These are phyloP conservation scores for Eremophila alpestris DNA, from an alignment of 2,797 vertebrate genomes.

Conservation along the genomic window DNA sequence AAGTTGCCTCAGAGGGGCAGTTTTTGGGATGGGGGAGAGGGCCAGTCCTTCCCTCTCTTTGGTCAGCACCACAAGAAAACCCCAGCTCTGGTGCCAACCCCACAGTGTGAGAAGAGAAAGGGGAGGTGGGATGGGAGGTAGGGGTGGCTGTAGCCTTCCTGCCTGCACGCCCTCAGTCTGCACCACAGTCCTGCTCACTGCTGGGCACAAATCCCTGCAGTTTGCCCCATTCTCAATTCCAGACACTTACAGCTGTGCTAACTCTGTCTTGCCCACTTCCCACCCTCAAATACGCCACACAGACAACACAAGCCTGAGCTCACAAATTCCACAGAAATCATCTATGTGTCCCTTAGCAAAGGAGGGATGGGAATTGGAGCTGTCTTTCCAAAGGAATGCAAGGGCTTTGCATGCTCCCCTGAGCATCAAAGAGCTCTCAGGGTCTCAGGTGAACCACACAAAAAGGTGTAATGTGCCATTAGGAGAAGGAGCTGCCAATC, in stretches of 20 bases:
- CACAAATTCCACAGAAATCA: neutral
- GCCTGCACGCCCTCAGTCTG: neutral
- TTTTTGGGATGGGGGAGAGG: neutral
- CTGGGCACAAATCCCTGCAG: neutral
- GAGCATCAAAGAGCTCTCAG: neutral
- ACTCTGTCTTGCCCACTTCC: neutral
- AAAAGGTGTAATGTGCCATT: neutral
- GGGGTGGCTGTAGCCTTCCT: neutral
- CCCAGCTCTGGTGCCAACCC: neutral
- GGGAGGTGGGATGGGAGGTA: neutral
- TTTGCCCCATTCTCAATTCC: neutral
- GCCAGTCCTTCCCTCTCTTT: neutral
- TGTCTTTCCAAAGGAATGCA: neutral
- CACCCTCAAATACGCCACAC: neutral
- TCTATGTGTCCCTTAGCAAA: neutral
- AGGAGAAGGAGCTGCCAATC: neutral
- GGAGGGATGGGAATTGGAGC: neutral
- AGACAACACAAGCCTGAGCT: rapidly evolving
- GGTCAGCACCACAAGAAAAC: neutral
- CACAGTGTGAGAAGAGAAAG: neutral
- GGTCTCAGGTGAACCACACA: neutral
- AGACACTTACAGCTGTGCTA: neutral
- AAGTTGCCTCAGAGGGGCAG: neutral
- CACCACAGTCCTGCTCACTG: neutral
- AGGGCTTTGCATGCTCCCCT: neutral